Base-by-base conservation (phyloP, 2,888 invertebrate genomes). In the Adela reaumurella region DNA sequence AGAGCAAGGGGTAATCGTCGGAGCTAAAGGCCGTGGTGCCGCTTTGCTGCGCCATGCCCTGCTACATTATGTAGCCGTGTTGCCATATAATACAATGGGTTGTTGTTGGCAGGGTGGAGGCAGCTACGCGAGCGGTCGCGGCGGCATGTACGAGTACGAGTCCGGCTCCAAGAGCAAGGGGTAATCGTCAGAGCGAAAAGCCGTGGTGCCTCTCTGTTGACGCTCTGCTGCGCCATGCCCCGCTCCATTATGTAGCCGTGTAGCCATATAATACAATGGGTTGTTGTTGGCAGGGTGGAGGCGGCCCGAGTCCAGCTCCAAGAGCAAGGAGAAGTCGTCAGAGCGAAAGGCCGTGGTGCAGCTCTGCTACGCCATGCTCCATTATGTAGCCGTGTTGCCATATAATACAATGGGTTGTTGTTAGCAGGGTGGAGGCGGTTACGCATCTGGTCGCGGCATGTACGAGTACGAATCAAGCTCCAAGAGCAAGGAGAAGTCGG, bases 181-280 rank as follows among this genome's bases (percentile, higher is more conserved):
- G 61, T 90, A 89, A 72, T 87, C 84, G 60, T 88, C 86, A 51
- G 89, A 89, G 58, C 89, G 88, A 53, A 90, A 87, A 57, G 88
- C 90, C 10, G 88, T 92, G 2, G 90, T 93, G 43, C 93, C 93
- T 43, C 86, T 93, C 57, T 94, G 93, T 63, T 93, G 62, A 93
- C 94, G 20, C 83, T 93, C 14, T 94, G 94, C 72, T 94, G 93
- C 70, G 94, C 92, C 54, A 86, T 93, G 83, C 93, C 94, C 10
- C 94, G 93, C 72, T 84, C 86, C 54, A 89, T 94, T 58, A 86
- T 93, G 86, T 93, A 84, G 84, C 53, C 49, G 24, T 24, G 24
- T 24, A 6, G 24, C 8, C 24, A 24, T 24, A 4, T 4, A 8
- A 8, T 6, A 8, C 24, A 24, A 24, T 24, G 6, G 10, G 24